phyloP scores from a whole-genome alignment of 1,140 invertebrate species.

The Watersipora subatra region DNA sequence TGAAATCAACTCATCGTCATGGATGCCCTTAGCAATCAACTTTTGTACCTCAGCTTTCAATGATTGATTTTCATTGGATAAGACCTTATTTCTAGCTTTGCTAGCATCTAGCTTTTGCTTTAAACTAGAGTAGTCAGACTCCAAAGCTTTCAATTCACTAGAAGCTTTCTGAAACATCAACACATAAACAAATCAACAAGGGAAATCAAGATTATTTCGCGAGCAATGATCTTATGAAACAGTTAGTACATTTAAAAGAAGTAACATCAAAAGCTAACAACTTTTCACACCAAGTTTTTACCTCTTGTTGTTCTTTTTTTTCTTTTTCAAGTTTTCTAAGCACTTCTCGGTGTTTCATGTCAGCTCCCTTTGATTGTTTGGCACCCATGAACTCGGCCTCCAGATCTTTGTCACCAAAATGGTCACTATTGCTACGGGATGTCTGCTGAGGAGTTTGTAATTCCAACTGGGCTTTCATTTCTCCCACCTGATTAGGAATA shows the following conservation, averaged over 20 bases:
- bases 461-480: neutral
- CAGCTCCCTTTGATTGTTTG: slow-evolving; percentile 12
- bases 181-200: too few species aligned
- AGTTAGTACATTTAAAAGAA: too few species aligned
- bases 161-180: slow-evolving; percentile 21
- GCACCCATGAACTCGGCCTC: slow-evolving; percentile 20
- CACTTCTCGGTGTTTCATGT: slow-evolving; percentile 26
- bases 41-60: slow-evolving; percentile 29
- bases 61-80: slow-evolving; percentile 27
- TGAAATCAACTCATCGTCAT: slow-evolving; percentile 35
- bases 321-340: slow-evolving; percentile 32
- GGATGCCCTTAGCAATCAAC: slow-evolving; percentile 31
- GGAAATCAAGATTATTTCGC: too few species aligned
- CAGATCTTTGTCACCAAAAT: slow-evolving; percentile 10
- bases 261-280: too few species aligned
- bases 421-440: slow-evolving; percentile 7
- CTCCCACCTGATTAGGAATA: neutral
- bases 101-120: slow-evolving; percentile 35
- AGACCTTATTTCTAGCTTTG: slow-evolving; percentile 34
- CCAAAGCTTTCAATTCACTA: slow-evolving; percentile 27
- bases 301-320: slow-evolving; percentile 33
- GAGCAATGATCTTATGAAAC: too few species aligned
- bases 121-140: slow-evolving; percentile 25
- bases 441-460: neutral
- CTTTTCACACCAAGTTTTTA: slow-evolving; percentile 10